A percentile compares a stretch with the other conserved stretches of the same genome.
Evolutionary conservation across 2,888 invertebrate species (phyloP).

Genomic region (Drepanosiphum platanoidis): DNA sequence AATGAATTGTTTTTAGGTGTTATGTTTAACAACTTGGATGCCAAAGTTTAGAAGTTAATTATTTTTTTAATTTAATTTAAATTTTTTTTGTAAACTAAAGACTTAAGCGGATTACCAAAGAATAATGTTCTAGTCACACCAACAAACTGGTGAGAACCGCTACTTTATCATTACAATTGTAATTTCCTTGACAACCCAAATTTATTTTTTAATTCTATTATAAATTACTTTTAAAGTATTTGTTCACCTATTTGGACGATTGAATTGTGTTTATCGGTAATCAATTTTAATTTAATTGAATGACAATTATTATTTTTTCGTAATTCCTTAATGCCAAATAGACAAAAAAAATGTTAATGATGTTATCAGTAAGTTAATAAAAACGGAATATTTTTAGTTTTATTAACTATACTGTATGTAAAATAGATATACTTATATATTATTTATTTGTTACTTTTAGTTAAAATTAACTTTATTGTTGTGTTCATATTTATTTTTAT

Average conservation of each 20-base stretch:
- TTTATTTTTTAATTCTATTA: neutral
- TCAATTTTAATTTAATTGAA: neutral
- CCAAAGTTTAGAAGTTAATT: slow-evolving; percentile 57
- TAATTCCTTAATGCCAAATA: neutral
- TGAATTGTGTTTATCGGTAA: neutral
- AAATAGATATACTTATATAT: neutral
- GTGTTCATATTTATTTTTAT: slow-evolving; percentile 55
- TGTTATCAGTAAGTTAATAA: neutral
- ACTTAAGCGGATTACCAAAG: slow-evolving; percentile 56
- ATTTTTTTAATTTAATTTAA: slow-evolving; percentile 31
- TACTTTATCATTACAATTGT: slow-evolving; percentile 15
- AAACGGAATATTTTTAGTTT: slow-evolving; percentile 9
- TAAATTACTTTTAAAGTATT: neutral
- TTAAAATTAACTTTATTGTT: slow-evolving; percentile 44
- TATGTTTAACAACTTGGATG: slow-evolving; percentile 55
- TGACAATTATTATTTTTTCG: neutral
- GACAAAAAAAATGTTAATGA: slow-evolving; percentile 11
- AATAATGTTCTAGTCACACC: slow-evolving; percentile 60
- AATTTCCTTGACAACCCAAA: neutral
- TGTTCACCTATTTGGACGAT: neutral
- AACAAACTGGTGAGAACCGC: slow-evolving; percentile 48
- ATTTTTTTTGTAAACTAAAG: slow-evolving; percentile 55
- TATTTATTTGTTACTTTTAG: slow-evolving; percentile 18
- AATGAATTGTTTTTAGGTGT: slow-evolving; percentile 62
- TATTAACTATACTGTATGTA: neutral